Conservation (phyloP, 1,140 invertebrate species). For the Drosophila pectinifera region DNA sequence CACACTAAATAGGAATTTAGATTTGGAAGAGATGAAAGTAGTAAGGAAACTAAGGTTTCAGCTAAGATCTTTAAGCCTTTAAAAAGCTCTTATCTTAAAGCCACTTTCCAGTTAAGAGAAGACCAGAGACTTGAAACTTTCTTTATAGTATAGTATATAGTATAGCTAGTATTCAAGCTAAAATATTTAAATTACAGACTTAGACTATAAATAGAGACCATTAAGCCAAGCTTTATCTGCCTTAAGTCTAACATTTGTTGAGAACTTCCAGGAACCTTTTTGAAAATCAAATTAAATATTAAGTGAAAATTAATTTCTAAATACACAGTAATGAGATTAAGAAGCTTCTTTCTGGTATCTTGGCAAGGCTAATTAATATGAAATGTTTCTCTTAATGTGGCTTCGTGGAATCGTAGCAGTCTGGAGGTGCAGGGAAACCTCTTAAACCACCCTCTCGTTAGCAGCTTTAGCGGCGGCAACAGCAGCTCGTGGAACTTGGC, state of each 20-base stretch:
- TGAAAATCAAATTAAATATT: neutral
- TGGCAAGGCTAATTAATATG: neutral
- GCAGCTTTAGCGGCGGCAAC: conserved; percentile 15
- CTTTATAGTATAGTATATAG: too few species aligned
- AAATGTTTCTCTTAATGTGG: neutral
- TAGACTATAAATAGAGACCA: neutral
- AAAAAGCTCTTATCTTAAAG: too few species aligned
- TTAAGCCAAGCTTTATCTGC: neutral
- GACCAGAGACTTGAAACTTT: too few species aligned
- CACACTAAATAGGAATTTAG: neutral
- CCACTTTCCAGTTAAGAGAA: too few species aligned
- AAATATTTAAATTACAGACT: too few species aligned
- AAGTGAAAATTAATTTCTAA: neutral
- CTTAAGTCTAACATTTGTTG: too few species aligned
- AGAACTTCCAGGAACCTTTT: too few species aligned
- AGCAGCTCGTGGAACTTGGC: conserved; percentile 28
- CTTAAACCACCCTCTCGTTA: conserved; percentile 38
- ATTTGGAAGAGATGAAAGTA: too few species aligned
- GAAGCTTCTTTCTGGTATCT: neutral
- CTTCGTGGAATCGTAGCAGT: neutral
- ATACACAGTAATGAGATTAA: neutral
- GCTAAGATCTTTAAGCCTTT: neutral
- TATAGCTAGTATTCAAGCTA: too few species aligned
- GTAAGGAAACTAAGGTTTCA: neutral
- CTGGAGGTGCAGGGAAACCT: conserved; percentile 2